Evolutionary conservation across 1,140 invertebrate species (phyloP).

Genomic region (Cydia fagiglandana): DNA sequence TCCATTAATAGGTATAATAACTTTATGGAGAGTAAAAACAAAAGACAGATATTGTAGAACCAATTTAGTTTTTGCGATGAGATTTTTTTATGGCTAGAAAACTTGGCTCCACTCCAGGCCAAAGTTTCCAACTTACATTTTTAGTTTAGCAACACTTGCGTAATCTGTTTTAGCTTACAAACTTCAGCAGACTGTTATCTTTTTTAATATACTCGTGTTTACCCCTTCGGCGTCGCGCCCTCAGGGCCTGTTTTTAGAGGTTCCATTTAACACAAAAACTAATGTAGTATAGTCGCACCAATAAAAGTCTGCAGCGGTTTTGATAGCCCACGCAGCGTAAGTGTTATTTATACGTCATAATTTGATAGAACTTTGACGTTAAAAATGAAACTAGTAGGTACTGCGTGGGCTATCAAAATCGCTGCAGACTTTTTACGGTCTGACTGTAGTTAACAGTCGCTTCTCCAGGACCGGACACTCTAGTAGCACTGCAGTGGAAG

Average conservation of each 20-base stretch:
- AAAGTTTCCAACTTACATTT: slow-evolving; percentile 36
- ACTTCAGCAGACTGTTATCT: slow-evolving; percentile 35
- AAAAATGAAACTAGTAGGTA: too few species aligned
- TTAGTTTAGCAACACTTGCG: slow-evolving; percentile 34
- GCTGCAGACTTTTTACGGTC: too few species aligned
- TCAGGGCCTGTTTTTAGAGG: not conserved
- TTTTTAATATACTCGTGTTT: slow-evolving; percentile 26
- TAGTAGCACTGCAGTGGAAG: too few species aligned
- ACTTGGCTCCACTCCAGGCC: slow-evolving; percentile 34
- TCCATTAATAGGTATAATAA: not conserved
- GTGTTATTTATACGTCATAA: too few species aligned
- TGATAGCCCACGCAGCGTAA: too few species aligned
- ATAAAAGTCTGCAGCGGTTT: too few species aligned
- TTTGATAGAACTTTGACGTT: too few species aligned
- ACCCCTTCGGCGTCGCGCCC: not conserved
- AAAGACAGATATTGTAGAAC: not conserved
- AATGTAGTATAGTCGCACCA: too few species aligned
- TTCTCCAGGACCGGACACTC: too few species aligned
- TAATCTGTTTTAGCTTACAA: slow-evolving; percentile 37
- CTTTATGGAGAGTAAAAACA: not conserved
- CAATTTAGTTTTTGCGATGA: slow-evolving; percentile 25
- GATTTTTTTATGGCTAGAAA: slow-evolving; percentile 31
- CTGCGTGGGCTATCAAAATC: too few species aligned
- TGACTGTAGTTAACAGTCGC: too few species aligned
- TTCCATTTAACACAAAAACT: not conserved